Percentiles rank a stretch among this genome's conserved stretches.
Evolutionary conservation across 1,140 invertebrate species (phyloP).

Genomic region (Bilobella aurantiaca): DNA sequence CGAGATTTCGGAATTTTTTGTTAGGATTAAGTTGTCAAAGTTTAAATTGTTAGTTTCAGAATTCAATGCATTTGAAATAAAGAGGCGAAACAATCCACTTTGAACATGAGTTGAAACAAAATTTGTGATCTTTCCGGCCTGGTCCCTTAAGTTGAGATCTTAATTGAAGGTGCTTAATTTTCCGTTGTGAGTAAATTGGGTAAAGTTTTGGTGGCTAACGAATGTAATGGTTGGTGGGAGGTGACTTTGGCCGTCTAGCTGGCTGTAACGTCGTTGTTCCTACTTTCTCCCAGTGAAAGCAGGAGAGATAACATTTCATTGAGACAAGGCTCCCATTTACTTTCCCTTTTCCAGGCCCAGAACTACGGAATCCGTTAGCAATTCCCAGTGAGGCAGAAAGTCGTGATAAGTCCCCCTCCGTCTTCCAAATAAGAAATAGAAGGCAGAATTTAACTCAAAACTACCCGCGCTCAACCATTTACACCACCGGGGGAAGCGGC

Average conservation of each 20-base stretch:
- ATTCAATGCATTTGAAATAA: too few relatives aligned
- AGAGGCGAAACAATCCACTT: too few relatives aligned
- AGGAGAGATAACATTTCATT: constrained; percentile 32
- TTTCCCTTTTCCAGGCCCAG: constrained; percentile 11
- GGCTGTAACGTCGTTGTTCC: neutral
- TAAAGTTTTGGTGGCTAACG: neutral
- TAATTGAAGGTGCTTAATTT: neutral
- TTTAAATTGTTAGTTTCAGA: too few relatives aligned
- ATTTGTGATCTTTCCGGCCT: too few relatives aligned
- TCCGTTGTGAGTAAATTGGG: too few relatives aligned
- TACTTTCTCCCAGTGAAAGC: neutral
- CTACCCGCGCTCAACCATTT: constrained; percentile 14
- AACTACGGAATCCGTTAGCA: constrained; percentile 34
- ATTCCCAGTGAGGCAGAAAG: constrained; percentile 36
- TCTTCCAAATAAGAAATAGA: constrained; percentile 35
- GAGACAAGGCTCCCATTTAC: constrained; percentile 15
- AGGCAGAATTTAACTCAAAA: constrained; percentile 35
- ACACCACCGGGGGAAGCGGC: neutral
- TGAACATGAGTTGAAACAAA: too few relatives aligned
- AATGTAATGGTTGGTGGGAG: neutral
- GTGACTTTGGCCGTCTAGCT: too few relatives aligned
- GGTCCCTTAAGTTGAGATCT: too few relatives aligned
- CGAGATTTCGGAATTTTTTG: too few relatives aligned
- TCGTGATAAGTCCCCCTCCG: constrained; percentile 33
- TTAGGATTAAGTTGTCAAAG: too few relatives aligned